These are phyloP conservation scores for Gymnoscopelus microlampas DNA, from an alignment of 2,797 vertebrate genomes.

Conservation along the genomic window DNA sequence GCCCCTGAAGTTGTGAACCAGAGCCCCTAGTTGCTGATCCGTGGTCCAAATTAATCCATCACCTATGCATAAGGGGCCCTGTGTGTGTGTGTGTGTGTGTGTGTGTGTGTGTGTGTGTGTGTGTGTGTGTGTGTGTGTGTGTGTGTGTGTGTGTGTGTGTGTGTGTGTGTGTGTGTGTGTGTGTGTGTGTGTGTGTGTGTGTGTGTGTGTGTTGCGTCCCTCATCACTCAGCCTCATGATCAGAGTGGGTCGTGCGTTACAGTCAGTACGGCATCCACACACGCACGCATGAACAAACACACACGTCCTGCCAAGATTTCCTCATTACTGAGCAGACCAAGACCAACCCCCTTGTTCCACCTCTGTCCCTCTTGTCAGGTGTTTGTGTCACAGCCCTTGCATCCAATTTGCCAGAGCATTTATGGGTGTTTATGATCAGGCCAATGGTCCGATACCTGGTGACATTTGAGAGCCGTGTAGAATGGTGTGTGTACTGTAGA, in stretches of 20 bases:
- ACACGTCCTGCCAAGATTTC: constrained; percentile 13
- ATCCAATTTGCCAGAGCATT: constrained; percentile 44
- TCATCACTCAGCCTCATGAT: constrained; percentile 37
- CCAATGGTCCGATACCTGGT: constrained; percentile 2
- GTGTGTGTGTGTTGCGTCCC: constrained; percentile 36
- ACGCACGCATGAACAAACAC: constrained; percentile 6
- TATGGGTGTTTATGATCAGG: constrained; percentile 35
- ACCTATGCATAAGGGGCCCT: constrained; percentile 29
- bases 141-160: constrained; percentile 3
- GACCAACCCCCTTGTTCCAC: constrained; percentile 4
- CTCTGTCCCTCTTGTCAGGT: background rate
- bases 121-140: constrained; percentile 4
- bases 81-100: constrained; percentile 6
- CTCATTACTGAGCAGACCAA: constrained; percentile 20
- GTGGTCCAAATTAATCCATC: constrained; percentile 59
- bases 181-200: constrained; percentile 34
- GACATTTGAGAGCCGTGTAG: constrained; percentile 49
- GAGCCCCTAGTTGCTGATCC: constrained; percentile 53
- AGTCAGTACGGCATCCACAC: constrained; percentile 6
- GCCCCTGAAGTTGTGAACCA: constrained; percentile 39
- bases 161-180: constrained; percentile 31
- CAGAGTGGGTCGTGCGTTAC: constrained; percentile 3
- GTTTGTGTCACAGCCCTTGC: constrained; percentile 6
- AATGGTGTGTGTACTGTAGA: constrained; percentile 7
- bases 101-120: background rate